Conservation (phyloP, 2,113 vertebrate genomes). For the Gadus macrocephalus region DNA sequence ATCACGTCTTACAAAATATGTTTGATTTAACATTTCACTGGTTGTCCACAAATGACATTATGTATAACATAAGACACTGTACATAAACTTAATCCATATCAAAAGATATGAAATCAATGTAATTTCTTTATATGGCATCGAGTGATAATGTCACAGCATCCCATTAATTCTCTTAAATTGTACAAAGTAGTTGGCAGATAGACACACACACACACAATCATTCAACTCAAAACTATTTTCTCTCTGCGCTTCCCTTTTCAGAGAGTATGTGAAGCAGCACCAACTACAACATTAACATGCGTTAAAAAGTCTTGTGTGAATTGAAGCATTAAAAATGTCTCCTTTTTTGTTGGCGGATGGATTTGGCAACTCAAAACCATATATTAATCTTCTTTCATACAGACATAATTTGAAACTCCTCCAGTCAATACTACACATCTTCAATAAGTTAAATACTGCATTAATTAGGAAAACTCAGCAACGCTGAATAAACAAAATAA, state of each 20-base stretch:
- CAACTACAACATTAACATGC: conserved; percentile 11
- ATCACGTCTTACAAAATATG: background rate
- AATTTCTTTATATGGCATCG: conserved; percentile 7
- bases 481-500: conserved; percentile 24
- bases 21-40: conserved; percentile 23
- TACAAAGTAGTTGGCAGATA: conserved; percentile 10
- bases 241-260: conserved; percentile 44
- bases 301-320: conserved; percentile 21
- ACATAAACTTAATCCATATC: conserved; percentile 52
- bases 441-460: conserved; percentile 47
- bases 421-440: conserved; percentile 7
- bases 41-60: conserved; percentile 40
- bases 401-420: background rate
- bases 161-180: background rate
- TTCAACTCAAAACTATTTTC: background rate
- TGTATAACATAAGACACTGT: conserved; percentile 60
- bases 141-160: no score
- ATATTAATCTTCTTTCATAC: no score
- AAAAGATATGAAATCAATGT: conserved; percentile 41
- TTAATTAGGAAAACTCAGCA: conserved; percentile 2
- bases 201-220: conserved; percentile 11
- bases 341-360: no score
- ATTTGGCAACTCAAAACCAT: no score
- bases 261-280: conserved; percentile 13
- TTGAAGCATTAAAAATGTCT: no score